Evolutionary conservation across 2,113 vertebrate genomes (phyloP).

Genomic region (western clawed frog (Xenopus tropicalis)): UCB_Xtro_10.0 CM004443.2:152947501-152948000

Average conservation of each 20-base stretch:
- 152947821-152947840: constrained; percentile 86
- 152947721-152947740: background rate
- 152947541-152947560: too few species aligned
- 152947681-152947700: constrained; percentile 82
- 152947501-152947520: too few species aligned
- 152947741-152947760: background rate
- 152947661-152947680: constrained; percentile 92
- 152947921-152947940: constrained; percentile 87
- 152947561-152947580: too few species aligned
- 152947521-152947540: too few species aligned
- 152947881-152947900: constrained; percentile 79
- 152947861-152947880: constrained; percentile 84
- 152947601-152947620: constrained; percentile 62
- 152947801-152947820: constrained; percentile 82
- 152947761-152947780: too few species aligned
- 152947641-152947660: constrained; percentile 92
- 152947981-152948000: constrained; percentile 87
- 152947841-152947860: constrained; percentile 88
- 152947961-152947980: constrained; percentile 83
- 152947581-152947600: too few species aligned
- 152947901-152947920: constrained; percentile 80
- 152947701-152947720: background rate
- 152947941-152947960: constrained; percentile 90
- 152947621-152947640: constrained; percentile 84
- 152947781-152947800: constrained; percentile 77